Evolutionary conservation across 2,797 vertebrate genomes (phyloP).

Genomic region (Bradypus variegatus): DNA sequence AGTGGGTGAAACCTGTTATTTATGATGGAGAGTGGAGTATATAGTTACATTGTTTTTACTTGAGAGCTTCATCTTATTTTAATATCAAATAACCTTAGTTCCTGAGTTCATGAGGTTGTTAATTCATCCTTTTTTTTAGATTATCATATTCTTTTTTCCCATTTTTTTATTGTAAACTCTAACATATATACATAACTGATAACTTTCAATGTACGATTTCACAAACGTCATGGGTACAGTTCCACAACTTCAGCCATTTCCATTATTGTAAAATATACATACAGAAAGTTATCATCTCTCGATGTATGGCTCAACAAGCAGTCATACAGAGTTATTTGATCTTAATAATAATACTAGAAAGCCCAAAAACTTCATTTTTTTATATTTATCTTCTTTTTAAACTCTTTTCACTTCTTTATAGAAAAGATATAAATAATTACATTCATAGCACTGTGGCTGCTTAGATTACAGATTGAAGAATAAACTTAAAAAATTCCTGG

Average conservation of each 20-base stretch:
- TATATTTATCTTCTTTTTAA: not conserved
- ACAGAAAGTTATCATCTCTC: no score
- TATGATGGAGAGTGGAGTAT: not conserved
- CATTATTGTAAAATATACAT: no score
- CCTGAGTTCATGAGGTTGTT: not conserved
- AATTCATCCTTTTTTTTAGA: not conserved
- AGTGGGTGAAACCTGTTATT: not conserved
- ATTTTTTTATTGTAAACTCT: no score
- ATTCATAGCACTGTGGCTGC: not conserved
- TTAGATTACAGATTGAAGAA: not conserved
- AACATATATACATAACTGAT: no score
- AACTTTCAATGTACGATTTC: no score
- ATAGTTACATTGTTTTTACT: not conserved
- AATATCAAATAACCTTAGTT: not conserved
- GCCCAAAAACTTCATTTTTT: not conserved
- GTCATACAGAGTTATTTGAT: not conserved
- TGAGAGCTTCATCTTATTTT: not conserved
- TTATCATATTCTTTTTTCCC: no score
- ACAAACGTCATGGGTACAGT: no score
- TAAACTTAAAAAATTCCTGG: not conserved
- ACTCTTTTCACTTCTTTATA: not conserved
- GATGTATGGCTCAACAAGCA: no score
- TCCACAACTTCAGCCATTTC: no score
- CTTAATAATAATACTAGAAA: not conserved
- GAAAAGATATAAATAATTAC: not conserved